Conservation (phyloP, 37 sponge, comb jelly and placozoan species). For the Hexactinellida sp. region DNA sequence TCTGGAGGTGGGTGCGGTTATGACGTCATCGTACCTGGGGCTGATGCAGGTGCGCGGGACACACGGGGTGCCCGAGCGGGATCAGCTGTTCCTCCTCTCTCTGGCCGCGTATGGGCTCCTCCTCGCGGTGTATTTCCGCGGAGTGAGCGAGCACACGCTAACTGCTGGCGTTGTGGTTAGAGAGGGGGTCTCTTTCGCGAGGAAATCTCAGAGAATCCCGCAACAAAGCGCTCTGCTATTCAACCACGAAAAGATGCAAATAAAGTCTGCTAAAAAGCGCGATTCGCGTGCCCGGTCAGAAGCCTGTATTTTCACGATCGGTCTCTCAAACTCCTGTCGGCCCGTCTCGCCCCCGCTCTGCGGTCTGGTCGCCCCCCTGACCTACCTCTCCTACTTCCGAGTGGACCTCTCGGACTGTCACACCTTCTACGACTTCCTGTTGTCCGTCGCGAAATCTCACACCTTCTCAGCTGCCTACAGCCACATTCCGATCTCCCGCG, state of each 20-base stretch:
- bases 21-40: neutral
- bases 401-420: neutral
- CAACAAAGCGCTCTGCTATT: neutral
- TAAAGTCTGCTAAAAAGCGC: conserved; percentile 6
- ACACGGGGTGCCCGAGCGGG: neutral
- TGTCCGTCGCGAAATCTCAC: conserved; percentile 1
- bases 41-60: neutral
- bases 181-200: neutral
- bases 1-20: neutral
- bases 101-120: neutral
- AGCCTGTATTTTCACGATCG: neutral
- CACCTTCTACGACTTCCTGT: neutral
- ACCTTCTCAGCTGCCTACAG: neutral
- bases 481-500: neutral
- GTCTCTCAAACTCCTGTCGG: neutral
- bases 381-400: neutral
- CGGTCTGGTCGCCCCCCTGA: neutral
- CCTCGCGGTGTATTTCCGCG: conserved; percentile 1
- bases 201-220: neutral
- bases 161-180: neutral
- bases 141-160: neutral
- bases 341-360: neutral
- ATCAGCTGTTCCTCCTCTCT: neutral
- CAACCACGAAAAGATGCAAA: conserved; percentile 11
- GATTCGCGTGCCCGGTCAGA: neutral